Conservation (phyloP, 2,797 vertebrate species). For the Mallotus villosus region DNA sequence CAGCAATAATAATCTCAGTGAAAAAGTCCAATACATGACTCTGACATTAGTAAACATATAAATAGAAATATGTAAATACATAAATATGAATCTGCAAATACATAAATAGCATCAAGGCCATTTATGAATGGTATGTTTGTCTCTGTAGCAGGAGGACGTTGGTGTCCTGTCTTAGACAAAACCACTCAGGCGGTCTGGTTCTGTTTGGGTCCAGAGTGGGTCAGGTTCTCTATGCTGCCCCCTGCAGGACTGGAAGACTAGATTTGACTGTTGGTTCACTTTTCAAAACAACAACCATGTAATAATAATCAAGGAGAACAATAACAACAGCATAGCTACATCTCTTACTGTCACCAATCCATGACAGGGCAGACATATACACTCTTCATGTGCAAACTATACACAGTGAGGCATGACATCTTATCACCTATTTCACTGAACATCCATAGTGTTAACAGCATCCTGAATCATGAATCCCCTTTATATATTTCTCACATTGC, state of each 20-base stretch:
- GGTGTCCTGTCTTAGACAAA: not conserved
- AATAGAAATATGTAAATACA: constrained; percentile 53
- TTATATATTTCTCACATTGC: not conserved
- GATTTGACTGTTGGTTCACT: not conserved
- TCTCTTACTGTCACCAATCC: not conserved
- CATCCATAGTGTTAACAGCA: not conserved
- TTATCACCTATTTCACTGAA: too few relatives aligned
- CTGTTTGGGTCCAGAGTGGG: not conserved
- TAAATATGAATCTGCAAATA: constrained; percentile 21
- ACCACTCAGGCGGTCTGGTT: not conserved
- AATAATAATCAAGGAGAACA: not conserved
- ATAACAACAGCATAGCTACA: not conserved
- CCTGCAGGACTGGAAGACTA: not conserved
- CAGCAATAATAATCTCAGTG: constrained; percentile 44
- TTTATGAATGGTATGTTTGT: constrained; percentile 24
- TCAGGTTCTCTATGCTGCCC: not conserved
- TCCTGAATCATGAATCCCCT: not conserved
- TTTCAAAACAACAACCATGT: not conserved
- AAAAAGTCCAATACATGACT: constrained; percentile 14
- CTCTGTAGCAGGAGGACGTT: constrained; percentile 28
- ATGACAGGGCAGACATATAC: too few relatives aligned
- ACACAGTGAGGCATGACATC: too few relatives aligned
- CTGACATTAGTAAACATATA: constrained; percentile 39
- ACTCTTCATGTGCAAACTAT: too few relatives aligned
- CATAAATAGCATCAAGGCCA: constrained; percentile 30